Evolutionary conservation across 2,113 vertebrate species (phyloP).

Genomic region (Calyptommatus sinebrachiatus): DNA sequence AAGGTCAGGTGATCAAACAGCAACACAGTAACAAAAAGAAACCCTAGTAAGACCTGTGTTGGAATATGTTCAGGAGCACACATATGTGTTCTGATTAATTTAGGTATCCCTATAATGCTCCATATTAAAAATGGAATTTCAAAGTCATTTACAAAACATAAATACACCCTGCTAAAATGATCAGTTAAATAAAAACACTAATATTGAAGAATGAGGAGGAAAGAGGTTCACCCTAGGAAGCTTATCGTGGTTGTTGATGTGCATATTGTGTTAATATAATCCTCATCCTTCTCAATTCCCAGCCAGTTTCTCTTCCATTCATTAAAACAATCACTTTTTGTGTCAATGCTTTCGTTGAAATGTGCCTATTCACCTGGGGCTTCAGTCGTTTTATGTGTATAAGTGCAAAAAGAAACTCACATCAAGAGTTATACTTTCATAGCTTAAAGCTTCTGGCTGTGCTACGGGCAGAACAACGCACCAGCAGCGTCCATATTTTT

Average conservation of each 20-base stretch:
- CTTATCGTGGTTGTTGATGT: too few species aligned
- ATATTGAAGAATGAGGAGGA: too few species aligned
- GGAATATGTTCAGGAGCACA: too few species aligned
- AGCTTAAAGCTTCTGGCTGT: slow-evolving; percentile 23
- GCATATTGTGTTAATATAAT: neutral
- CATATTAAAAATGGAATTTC: too few species aligned
- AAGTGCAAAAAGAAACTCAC: slow-evolving; percentile 36
- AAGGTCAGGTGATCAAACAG: neutral
- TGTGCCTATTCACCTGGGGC: slow-evolving; percentile 30
- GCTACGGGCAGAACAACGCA: neutral
- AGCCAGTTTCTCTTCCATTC: slow-evolving; percentile 31
- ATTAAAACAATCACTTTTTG: neutral
- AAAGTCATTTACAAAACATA: too few species aligned
- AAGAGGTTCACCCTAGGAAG: too few species aligned
- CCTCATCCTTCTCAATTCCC: neutral
- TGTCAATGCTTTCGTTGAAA: slow-evolving; percentile 20
- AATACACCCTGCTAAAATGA: too few species aligned
- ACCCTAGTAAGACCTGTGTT: too few species aligned
- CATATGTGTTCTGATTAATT: too few species aligned
- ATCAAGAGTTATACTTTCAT: slow-evolving; percentile 37
- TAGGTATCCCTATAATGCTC: too few species aligned
- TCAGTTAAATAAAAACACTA: too few species aligned
- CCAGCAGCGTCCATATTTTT: slow-evolving; percentile 41
- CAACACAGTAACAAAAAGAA: neutral
- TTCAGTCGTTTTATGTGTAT: slow-evolving; percentile 9